Percentiles rank a stretch among this genome's conserved stretches.
Evolutionary conservation across 2,797 vertebrate genomes (phyloP).

Genomic region (Lacerta agilis): DNA sequence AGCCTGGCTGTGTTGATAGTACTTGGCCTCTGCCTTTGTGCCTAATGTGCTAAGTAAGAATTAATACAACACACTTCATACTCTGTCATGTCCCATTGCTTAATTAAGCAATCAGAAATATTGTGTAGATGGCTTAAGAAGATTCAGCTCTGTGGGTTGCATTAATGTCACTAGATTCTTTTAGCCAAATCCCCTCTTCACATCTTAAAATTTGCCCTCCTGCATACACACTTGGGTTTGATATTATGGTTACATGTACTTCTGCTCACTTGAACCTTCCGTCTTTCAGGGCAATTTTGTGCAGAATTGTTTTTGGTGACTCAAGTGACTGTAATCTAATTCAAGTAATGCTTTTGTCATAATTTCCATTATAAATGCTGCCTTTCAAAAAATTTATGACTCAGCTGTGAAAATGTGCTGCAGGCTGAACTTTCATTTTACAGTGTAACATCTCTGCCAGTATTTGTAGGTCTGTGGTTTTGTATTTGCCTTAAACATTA

Average conservation of each 20-base stretch:
- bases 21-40: constrained; percentile 12
- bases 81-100: constrained; percentile 15
- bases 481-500: constrained; percentile 34
- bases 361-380: constrained; percentile 41
- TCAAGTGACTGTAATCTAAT: constrained; percentile 39
- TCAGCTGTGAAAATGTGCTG: constrained; percentile 44
- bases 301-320: constrained; percentile 21
- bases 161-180: constrained; percentile 19
- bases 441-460: not conserved
- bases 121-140: not conserved
- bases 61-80: not conserved
- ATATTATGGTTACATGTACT: not conserved
- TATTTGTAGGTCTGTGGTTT: not conserved
- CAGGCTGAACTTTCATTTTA: not conserved
- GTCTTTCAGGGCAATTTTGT: constrained; percentile 38
- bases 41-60: not conserved
- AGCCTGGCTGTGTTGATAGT: not conserved
- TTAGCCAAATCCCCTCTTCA: constrained; percentile 24
- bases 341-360: constrained; percentile 24
- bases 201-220: constrained; percentile 31
- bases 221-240: not conserved
- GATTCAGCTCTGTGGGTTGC: constrained; percentile 48
- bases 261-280: not conserved
- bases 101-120: constrained; percentile 45
- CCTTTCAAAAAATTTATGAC: constrained; percentile 37